These are phyloP conservation scores for Kobus ellipsiprymnus DNA, from an alignment of 2,113 vertebrate genomes.

Conservation along the genomic window DNA sequence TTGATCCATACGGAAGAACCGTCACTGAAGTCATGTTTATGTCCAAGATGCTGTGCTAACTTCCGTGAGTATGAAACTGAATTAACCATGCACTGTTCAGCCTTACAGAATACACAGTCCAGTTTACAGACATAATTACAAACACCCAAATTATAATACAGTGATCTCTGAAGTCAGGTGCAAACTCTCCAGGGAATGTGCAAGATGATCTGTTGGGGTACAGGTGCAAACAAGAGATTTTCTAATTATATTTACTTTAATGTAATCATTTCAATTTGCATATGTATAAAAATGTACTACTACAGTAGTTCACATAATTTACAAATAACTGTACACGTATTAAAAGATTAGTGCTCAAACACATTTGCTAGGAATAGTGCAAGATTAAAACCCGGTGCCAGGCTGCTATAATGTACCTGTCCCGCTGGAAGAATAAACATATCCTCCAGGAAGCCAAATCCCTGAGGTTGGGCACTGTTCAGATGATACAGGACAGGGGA, in stretches of 20 bases:
- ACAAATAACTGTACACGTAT: not conserved
- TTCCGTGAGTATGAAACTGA: not conserved
- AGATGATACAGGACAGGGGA: not conserved
- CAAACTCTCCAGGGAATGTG: not conserved
- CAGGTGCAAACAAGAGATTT: not conserved
- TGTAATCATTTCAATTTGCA: not conserved
- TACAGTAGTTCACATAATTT: not conserved
- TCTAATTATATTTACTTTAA: not conserved
- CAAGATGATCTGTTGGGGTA: not conserved
- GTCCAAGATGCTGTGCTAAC: not conserved
- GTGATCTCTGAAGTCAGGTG: not conserved
- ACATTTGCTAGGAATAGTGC: not conserved
- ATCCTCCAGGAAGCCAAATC: not conserved
- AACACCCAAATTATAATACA: not conserved
- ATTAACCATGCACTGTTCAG: not conserved
- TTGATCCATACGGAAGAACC: not conserved
- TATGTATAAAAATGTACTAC: not conserved
- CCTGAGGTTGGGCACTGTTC: not conserved
- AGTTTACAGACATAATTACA: not conserved
- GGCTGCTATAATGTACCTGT: not conserved
- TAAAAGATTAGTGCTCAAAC: not conserved
- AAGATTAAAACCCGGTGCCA: not conserved
- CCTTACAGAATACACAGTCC: not conserved
- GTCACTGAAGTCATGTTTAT: not conserved
- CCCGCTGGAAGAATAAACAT: not conserved